Evolutionary conservation across 2,113 vertebrate species (phyloP), one percentile per base, ranked within the genome.

Genomic region (Chauna torquata): DNA sequence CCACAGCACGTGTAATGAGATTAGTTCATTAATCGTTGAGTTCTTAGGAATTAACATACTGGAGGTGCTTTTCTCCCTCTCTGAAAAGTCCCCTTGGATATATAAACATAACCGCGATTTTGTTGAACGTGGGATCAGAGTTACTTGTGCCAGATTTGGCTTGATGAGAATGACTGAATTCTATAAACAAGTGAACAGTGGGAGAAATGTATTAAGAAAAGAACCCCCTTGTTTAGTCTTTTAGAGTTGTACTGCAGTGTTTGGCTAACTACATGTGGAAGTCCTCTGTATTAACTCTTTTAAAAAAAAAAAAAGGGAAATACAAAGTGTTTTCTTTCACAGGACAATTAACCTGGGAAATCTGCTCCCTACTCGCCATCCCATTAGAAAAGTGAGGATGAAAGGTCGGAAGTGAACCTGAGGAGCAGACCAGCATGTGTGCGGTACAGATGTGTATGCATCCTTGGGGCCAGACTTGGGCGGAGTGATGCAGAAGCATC

Each of bases 31-130:
- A 96, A 95, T 90, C 59, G 83, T 94, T 38, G 59, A 78, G 86
- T 86, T 95, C 90, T 90, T 92, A 83, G 86, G 96, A 96, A 90
- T 94, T 96, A 92, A 96, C 64, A 59, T 96, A 96, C 71, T 97
- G 58, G 86, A 94, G 94, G 96, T 94, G 90, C 85, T 92, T 97
- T 92, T 76, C 61, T 57, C 71, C 80, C 52, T 71, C 66, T 88
- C 88, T 88, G 61, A 92, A 93, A 74, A 79, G 91, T 91, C 82
- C 72, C 86, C 64, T 54, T 91, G 77, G 92, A 96, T 94, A 58
- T 94, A 96, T 92, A 96, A 97, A 97, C 81, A 72, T 72, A 92
- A 65, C 61, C 89, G 88, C 8, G 65, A 84, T 96, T 94, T 82
- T 97, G 92, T 84, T 97, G 82, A 97, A 96, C 0, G 68, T 69